A percentile compares a stretch with the other conserved stretches of the same genome.
Conservation (phyloP, 1,140 invertebrate genomes). For the Neotoxoptera formosana region DNA sequence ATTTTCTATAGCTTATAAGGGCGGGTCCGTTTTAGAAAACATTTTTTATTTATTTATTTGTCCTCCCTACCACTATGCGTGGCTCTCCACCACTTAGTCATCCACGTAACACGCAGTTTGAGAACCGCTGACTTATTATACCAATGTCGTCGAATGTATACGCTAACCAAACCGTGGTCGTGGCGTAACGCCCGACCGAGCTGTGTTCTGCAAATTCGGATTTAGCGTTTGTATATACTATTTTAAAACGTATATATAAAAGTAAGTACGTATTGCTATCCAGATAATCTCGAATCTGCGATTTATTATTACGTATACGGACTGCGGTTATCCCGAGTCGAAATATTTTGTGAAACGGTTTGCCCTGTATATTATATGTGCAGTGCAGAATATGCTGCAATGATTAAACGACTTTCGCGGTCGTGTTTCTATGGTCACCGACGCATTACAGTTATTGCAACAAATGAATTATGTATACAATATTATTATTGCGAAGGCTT, state of each 20-base stretch:
- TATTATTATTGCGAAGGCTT: neutral
- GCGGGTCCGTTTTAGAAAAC: too few relatives aligned
- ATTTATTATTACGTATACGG: neutral
- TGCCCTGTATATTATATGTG: neutral
- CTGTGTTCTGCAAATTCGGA: neutral
- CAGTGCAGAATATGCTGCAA: neutral
- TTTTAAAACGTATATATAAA: neutral
- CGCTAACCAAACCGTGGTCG: neutral
- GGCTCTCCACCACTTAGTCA: neutral
- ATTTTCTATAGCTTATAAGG: too few relatives aligned
- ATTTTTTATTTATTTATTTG: too few relatives aligned
- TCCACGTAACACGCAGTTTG: neutral
- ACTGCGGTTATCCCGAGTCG: neutral
- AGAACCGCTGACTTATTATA: neutral
- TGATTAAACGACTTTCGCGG: slow-evolving; percentile 5
- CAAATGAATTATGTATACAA: neutral
- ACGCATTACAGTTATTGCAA: slow-evolving; percentile 9
- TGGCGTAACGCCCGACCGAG: neutral
- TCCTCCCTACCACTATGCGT: neutral
- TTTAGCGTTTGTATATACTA: neutral
- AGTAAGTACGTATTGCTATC: neutral
- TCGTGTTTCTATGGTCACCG: neutral
- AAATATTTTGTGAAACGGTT: neutral
- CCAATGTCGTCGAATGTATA: neutral
- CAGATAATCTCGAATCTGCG: neutral